These are phyloP conservation scores for Echinops telfairi DNA, from an alignment of 2,113 vertebrate species.

Conservation along the genomic window DNA sequence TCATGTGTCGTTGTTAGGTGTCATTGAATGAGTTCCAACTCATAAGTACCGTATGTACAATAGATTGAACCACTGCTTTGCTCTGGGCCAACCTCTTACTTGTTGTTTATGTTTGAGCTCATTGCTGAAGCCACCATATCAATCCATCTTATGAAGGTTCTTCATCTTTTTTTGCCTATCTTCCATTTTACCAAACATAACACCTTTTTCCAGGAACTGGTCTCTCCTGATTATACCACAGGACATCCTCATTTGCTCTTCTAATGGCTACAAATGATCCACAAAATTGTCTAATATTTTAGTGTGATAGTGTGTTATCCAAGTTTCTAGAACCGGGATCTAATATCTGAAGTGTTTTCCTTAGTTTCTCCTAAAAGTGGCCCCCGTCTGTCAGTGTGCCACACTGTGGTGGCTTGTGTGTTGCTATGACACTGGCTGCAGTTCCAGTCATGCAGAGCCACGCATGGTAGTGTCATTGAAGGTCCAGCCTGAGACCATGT, in stretches of 20 bases:
- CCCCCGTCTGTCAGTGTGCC: neutral
- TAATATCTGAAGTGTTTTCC: conserved; percentile 40
- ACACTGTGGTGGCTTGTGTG: neutral
- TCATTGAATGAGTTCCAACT: too few species aligned
- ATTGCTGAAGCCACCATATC: too few species aligned
- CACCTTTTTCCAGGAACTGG: too few species aligned
- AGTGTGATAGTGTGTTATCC: neutral
- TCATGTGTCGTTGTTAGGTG: neutral
- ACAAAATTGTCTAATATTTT: neutral
- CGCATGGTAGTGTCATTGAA: neutral
- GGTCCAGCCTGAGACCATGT: neutral
- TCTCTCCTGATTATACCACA: too few species aligned
- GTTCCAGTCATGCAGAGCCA: neutral
- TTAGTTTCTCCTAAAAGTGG: neutral
- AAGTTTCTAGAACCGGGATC: conserved; percentile 21
- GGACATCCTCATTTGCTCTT: neutral
- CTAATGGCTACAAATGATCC: neutral
- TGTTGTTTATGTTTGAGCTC: too few species aligned
- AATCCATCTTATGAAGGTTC: too few species aligned
- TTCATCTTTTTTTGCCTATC: too few species aligned
- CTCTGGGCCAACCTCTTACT: too few species aligned
- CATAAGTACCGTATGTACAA: too few species aligned
- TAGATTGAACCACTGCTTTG: too few species aligned
- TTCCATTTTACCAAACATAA: too few species aligned
- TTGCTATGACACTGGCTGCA: neutral